Conservation (phyloP, 2,797 vertebrate species). For the Clamator glandarius region DNA sequence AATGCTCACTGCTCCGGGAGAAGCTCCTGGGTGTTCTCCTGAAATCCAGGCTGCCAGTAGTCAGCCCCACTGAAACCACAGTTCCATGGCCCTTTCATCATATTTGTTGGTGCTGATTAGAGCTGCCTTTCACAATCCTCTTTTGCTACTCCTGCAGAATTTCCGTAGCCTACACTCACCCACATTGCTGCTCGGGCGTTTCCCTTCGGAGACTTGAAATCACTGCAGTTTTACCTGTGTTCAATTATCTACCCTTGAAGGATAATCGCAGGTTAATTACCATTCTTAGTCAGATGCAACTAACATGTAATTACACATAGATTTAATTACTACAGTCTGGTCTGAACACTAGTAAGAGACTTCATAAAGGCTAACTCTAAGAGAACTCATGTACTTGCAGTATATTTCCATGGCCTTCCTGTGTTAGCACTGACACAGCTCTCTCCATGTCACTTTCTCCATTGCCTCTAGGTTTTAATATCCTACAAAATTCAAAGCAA, state of each 20-base stretch:
- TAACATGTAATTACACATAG: conserved; percentile 28
- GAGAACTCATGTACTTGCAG: fast-evolving
- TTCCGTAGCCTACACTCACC: neutral
- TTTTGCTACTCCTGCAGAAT: neutral
- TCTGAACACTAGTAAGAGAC: neutral
- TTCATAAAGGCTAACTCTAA: neutral
- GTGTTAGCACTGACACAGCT: neutral
- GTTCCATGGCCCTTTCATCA: fast-evolving
- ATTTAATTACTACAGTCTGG: conserved; percentile 36
- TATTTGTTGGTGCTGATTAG: neutral
- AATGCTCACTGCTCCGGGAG: neutral
- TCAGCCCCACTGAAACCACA: neutral
- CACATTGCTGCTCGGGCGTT: neutral
- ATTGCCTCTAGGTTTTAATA: neutral
- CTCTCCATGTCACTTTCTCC: neutral
- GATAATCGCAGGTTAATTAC: conserved; percentile 28
- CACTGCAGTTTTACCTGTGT: neutral
- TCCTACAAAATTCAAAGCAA: neutral
- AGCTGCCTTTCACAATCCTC: neutral
- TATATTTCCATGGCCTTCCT: neutral
- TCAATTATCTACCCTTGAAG: neutral
- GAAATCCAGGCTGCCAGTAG: neutral
- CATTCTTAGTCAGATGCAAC: conserved; percentile 38
- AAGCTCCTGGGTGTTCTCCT: neutral
- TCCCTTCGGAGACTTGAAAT: neutral